Base-by-base conservation (phyloP, 2,888 invertebrate genomes). In the Drosophila gaucha region DNA sequence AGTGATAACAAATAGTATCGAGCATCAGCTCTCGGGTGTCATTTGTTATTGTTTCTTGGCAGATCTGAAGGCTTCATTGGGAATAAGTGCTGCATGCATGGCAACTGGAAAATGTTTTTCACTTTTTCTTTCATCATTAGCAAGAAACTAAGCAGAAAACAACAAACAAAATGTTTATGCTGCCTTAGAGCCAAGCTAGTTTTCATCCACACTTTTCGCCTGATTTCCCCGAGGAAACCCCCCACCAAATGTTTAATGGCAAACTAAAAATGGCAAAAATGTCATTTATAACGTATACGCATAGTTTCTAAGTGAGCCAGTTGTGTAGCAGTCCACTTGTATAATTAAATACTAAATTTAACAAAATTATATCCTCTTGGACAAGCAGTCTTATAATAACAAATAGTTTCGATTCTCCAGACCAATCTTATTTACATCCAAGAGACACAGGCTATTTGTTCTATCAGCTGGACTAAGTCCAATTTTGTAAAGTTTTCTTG, bases 41-140 rank as follows among this genome's bases (percentile, higher is more conserved):
- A 68, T 80, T 80, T 80, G 86, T 88, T 88, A 75, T 75, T 74
- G 88, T 72, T 71, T 71, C 72, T 59, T 55, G 86, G 80, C 84
- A 78, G 83, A 86, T 88, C 80, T 74, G 64, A 65, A 44, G 58
- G 62, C 56, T 49, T 57, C 67, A 33, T 22, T 54, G 58, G 79
- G 47, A 35, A 22, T 30, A 33, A 24, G 36, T 41, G 56, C 39
- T 51, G 30, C 30, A 31, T 58, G 64, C 57, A 49, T 43, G 28
- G 30, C 56, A 73, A 51, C 67, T 67, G 55, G 18, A 49, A 26
- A 26, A 35, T 41, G 35, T 62, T 26, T 16, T 33, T 9, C 3
- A 18, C 28, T 26, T 44, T 63, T 26, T 24, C 54, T 64, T 74
- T 31, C 31, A 63, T 67, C 65, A 80, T 73, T 80, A 77, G 62